phyloP scores from a whole-genome alignment of 2,113 vertebrate species.

The Takifugu bimaculatus region DNA sequence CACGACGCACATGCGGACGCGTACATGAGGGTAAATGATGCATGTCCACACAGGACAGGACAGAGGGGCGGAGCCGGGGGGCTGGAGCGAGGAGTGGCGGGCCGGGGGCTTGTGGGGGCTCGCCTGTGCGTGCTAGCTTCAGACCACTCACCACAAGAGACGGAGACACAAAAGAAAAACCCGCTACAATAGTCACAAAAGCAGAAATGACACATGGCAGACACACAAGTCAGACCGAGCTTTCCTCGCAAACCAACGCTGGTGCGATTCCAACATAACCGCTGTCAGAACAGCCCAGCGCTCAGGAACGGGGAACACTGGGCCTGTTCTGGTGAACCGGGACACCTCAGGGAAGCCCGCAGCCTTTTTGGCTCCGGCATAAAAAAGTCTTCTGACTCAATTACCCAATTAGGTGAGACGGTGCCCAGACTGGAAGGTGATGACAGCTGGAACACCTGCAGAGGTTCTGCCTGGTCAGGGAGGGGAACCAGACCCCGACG shows the following conservation, averaged over 20 bases:
- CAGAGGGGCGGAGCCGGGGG: constrained; percentile 31
- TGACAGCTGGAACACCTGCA: constrained; percentile 58
- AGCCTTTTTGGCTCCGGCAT: too few species aligned
- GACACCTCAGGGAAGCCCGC: too few species aligned
- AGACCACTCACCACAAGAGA: constrained; percentile 59
- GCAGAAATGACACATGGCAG: constrained; percentile 37
- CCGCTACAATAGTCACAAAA: constrained; percentile 35
- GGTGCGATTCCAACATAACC: constrained; percentile 34
- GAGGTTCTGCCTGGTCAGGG: constrained; percentile 12
- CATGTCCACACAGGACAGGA: constrained; percentile 56
- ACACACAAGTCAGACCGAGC: constrained; percentile 33
- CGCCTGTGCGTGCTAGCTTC: constrained; percentile 61
- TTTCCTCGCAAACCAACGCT: constrained; percentile 34
- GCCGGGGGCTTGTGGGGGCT: constrained; percentile 54
- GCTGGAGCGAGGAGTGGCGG: constrained; percentile 26
- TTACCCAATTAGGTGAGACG: constrained; percentile 68
- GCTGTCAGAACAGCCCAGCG: too few species aligned
- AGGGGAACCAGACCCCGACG: too few species aligned
- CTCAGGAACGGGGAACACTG: too few species aligned
- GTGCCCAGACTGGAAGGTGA: constrained; percentile 45
- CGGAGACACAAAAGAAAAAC: constrained; percentile 2
- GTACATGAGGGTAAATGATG: constrained; percentile 56
- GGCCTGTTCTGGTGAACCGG: too few species aligned
- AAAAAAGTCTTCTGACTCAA: constrained; percentile 52
- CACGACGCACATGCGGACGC: constrained; percentile 28